A percentile compares a stretch with the other conserved stretches of the same genome.
Evolutionary conservation across 2,797 vertebrate genomes (phyloP).

Genomic region (Ciconia nigra): DNA sequence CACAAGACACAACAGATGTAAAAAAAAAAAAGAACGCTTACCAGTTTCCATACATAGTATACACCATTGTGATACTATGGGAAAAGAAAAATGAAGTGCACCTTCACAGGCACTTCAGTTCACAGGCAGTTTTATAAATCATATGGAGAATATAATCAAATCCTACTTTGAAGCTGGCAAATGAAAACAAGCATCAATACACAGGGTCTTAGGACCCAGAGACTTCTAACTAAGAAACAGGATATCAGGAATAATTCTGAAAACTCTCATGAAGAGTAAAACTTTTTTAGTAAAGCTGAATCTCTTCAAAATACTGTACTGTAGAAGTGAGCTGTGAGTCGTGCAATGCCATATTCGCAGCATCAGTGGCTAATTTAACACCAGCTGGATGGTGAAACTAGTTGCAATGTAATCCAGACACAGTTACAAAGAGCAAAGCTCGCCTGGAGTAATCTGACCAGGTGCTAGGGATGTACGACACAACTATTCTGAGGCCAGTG

Average conservation of each 20-base stretch:
- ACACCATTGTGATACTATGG: neutral
- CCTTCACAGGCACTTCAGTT: no score
- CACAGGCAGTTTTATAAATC: neutral
- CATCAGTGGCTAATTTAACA: neutral
- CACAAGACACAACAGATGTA: neutral
- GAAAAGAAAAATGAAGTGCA: neutral
- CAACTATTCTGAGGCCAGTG: neutral
- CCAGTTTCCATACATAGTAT: neutral
- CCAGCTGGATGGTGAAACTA: neutral
- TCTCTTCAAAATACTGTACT: neutral
- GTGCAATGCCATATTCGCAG: neutral
- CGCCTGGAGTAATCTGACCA: neutral
- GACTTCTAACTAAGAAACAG: neutral
- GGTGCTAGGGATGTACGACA: neutral
- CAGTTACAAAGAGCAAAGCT: neutral
- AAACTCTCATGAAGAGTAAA: neutral
- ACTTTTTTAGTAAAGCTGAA: neutral
- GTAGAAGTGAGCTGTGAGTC: neutral
- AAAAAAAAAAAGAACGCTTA: neutral
- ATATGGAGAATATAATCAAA: neutral
- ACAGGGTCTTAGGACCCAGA: neutral
- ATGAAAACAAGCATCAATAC: neutral
- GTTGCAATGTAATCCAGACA: neutral
- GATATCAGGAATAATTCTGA: neutral
- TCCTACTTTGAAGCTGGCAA: neutral